Percentiles rank a stretch among this genome's conserved stretches.
These are phyloP conservation scores for Melinaea marsaeus DNA, from an alignment of 2,888 invertebrate species.

Conservation along the genomic window DNA sequence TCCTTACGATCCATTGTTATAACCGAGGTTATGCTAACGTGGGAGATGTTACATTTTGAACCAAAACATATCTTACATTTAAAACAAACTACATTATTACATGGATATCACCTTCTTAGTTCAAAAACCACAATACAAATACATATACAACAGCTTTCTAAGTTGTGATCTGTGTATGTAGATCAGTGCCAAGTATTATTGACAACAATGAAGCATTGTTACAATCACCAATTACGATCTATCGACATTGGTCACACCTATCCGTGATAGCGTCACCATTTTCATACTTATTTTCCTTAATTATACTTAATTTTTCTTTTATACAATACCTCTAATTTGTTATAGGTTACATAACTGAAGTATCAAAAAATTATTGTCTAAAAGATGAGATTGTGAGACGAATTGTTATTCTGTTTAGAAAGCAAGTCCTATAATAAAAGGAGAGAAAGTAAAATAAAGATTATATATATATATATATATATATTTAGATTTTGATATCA, in stretches of 20 bases:
- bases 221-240: conserved; percentile 45
- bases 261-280: conserved; percentile 10
- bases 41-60: conserved; percentile 20
- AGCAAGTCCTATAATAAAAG: conserved; percentile 24
- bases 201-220: conserved; percentile 48
- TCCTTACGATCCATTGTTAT: conserved; percentile 25
- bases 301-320: background rate
- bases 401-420: conserved; percentile 24
- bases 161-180: conserved; percentile 60
- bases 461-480: too few species aligned
- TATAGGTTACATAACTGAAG: background rate
- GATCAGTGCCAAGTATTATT: conserved; percentile 52
- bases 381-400: conserved; percentile 5
- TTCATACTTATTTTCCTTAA: conserved; percentile 1
- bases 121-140: too few species aligned
- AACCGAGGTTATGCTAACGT: conserved; percentile 25
- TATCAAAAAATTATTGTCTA: background rate
- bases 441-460: conserved; percentile 18
- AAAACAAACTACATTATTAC: background rate
- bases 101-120: too few species aligned
- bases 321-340: too few species aligned
- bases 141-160: conserved; percentile 34
- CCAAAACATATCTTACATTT: conserved; percentile 3
- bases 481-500: conserved; percentile 16
- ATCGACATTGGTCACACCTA: conserved; percentile 30